Base-by-base conservation (phyloP, 2,797 vertebrate genomes). In the Parotocinclus haroldoi region DNA sequence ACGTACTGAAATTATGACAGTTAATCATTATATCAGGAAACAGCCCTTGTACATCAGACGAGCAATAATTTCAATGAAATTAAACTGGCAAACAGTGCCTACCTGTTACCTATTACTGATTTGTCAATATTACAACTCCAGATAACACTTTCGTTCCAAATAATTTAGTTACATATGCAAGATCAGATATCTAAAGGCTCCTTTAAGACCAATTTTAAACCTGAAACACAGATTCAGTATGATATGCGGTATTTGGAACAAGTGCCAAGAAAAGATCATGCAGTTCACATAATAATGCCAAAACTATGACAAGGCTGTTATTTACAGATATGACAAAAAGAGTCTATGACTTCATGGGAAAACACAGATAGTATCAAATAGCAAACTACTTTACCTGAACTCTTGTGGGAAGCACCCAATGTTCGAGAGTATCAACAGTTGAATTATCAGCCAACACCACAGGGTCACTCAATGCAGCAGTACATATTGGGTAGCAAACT, bases 361-460 rank as follows among this genome's bases (percentile, higher is more conserved):
- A 51, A 18, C 44, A 48, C 7, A 2, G 3, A 37, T 53, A 13
- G 44, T 60, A 50, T 66, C 67, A 53, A 63, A 63, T 27, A 61
- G 14, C 18, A 63, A 51, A 44, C 12, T 9, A 70, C 51, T 82
- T 89, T 80, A 99, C 96, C 95, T 95, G 84, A 69, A 96, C 89
- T 77, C 80, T 90, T 68, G 82, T 82, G 64, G 96, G 94, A 48
- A 91, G 83, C 88, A 96, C 89, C 88, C 91, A 92, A 86, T 98
- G 92, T 67, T 93, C 90, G 83, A 98, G 79, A 0, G 89, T 90
- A 65, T 93, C 91, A 11, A 87, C 81, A 61, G 91, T 92, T 36
- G 93, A 63, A 0, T 90, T 92, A 64, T 81, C 87, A 0, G 94
- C 89, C 74, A 98, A 84, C 16, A 91, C 83, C 72, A 94, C 96